Conservation (phyloP, 2,113 vertebrate species). For the Dasyprocta punctata region DNA sequence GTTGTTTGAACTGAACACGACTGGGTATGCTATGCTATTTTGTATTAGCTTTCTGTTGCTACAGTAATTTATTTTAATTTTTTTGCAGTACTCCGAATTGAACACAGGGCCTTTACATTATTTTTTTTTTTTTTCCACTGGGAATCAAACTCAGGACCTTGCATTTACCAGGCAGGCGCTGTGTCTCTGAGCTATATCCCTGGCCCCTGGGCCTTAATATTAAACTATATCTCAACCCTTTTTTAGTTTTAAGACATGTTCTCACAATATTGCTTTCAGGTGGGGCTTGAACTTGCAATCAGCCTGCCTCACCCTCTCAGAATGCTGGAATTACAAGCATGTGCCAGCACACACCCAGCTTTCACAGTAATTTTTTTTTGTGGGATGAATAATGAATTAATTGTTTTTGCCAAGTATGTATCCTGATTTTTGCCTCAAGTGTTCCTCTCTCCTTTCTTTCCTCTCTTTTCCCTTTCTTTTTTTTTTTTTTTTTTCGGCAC, state of each 20-base stretch:
- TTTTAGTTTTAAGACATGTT: neutral
- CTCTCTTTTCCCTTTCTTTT: neutral
- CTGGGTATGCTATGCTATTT: neutral
- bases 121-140: too few relatives aligned
- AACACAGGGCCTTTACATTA: neutral
- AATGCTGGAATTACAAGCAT: neutral
- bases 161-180: too few relatives aligned
- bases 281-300: neutral
- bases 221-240: neutral
- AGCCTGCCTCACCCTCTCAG: neutral
- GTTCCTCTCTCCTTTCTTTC: neutral
- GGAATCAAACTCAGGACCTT: too few relatives aligned
- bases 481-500: neutral
- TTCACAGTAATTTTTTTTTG: neutral
- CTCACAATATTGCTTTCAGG: neutral
- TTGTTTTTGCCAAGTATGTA: slow-evolving; percentile 22
- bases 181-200: too few relatives aligned
- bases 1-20: neutral
- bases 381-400: neutral
- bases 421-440: neutral
- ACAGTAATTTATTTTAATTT: neutral
- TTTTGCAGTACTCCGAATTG: neutral
- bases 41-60: neutral
- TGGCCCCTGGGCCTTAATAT: too few relatives aligned
- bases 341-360: neutral